Conservation (phyloP, 2,113 vertebrate species). For the Promerops cafer region DNA sequence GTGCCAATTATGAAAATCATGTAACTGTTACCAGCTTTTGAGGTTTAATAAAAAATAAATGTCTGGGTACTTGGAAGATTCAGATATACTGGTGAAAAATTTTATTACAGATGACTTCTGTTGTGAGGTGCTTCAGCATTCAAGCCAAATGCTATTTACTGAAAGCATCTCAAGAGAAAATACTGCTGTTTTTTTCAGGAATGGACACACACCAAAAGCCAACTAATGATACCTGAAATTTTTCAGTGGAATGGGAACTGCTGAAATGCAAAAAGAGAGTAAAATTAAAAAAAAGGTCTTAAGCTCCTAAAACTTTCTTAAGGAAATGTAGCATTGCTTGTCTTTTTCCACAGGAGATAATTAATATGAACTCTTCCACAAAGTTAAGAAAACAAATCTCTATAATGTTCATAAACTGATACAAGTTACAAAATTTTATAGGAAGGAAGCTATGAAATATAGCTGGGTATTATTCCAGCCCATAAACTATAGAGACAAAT, state of each 20-base stretch:
- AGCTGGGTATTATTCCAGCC: background rate
- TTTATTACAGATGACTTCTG: background rate
- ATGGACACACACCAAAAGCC: background rate
- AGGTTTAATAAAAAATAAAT: background rate
- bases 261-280: background rate
- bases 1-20: background rate
- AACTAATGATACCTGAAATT: background rate
- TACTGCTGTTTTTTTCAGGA: background rate
- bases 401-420: background rate
- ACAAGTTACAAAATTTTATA: background rate
- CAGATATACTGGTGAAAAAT: background rate
- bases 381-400: background rate
- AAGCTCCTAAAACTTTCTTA: background rate
- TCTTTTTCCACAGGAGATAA: background rate
- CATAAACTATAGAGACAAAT: background rate
- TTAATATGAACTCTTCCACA: background rate
- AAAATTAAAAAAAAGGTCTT: background rate
- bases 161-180: background rate
- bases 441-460: background rate
- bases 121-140: background rate
- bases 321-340: rapidly evolving
- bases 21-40: background rate
- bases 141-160: background rate
- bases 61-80: background rate
- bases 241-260: background rate